Evolutionary conservation across 2,113 vertebrate genomes (phyloP).

Genomic region (Hippopotamus amphibius): DNA sequence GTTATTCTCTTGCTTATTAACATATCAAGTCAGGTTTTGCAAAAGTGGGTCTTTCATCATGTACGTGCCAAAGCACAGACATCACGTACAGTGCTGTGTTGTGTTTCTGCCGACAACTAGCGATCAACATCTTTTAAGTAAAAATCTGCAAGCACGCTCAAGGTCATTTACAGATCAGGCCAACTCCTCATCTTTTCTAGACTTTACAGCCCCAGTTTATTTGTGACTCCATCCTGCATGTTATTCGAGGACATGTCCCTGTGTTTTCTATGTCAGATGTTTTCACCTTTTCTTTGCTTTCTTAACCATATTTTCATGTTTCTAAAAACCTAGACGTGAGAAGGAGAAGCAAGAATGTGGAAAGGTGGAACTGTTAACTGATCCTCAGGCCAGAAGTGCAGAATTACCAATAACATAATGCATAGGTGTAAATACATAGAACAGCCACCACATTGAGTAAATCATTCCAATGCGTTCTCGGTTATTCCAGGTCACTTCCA

Average conservation of each 20-base stretch:
- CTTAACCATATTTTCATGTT: not conserved
- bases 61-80: not conserved
- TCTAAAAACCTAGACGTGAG: not conserved
- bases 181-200: not conserved
- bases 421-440: fast-evolving
- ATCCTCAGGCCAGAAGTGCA: not conserved
- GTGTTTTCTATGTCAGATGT: not conserved
- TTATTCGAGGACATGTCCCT: not conserved
- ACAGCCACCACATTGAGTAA: fast-evolving
- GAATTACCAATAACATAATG: not conserved
- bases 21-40: not conserved
- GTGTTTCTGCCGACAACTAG: not conserved
- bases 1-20: not conserved
- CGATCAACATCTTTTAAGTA: not conserved
- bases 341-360: not conserved
- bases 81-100: not conserved
- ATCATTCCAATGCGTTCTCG: not conserved
- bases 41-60: not conserved
- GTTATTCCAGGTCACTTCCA: not conserved
- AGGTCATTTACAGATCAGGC: not conserved
- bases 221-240: not conserved
- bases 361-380: not conserved
- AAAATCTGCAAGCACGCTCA: not conserved
- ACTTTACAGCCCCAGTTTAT: not conserved
- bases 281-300: not conserved